phyloP scores from a whole-genome alignment of 2,797 vertebrate species.

The Argya squamiceps region DNA sequence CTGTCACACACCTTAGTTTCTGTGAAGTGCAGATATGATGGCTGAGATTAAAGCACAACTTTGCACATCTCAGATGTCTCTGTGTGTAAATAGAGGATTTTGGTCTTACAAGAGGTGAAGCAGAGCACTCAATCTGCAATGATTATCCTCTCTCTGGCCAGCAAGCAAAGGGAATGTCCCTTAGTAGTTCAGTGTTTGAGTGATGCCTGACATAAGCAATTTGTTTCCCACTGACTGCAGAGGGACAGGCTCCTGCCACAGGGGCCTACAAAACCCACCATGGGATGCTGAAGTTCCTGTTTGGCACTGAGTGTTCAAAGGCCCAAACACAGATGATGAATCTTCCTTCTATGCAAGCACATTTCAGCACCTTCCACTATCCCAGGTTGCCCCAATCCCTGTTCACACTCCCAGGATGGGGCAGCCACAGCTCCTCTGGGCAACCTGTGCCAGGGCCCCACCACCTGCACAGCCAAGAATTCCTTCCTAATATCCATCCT shows the following conservation, averaged over 20 bases:
- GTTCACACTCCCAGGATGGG: background rate
- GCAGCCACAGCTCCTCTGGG: background rate
- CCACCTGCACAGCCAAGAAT: background rate
- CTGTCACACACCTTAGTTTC: background rate
- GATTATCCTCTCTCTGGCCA: background rate
- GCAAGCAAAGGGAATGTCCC: background rate
- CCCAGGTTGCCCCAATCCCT: background rate
- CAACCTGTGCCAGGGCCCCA: fast-evolving
- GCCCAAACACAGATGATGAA: background rate
- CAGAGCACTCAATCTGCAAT: background rate
- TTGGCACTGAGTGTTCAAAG: background rate
- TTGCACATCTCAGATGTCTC: background rate
- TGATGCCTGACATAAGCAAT: background rate
- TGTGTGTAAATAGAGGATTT: background rate
- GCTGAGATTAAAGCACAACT: background rate
- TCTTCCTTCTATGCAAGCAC: background rate
- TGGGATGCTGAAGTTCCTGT: background rate
- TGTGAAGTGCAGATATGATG: background rate
- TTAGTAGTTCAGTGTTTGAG: background rate
- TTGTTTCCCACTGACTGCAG: background rate
- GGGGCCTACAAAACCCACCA: background rate
- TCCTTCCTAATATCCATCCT: background rate
- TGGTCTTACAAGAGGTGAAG: background rate
- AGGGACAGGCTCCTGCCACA: background rate
- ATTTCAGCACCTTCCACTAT: background rate